phyloP scores from a whole-genome alignment of 2,113 vertebrate genomes.

The Etia nguti region DNA sequence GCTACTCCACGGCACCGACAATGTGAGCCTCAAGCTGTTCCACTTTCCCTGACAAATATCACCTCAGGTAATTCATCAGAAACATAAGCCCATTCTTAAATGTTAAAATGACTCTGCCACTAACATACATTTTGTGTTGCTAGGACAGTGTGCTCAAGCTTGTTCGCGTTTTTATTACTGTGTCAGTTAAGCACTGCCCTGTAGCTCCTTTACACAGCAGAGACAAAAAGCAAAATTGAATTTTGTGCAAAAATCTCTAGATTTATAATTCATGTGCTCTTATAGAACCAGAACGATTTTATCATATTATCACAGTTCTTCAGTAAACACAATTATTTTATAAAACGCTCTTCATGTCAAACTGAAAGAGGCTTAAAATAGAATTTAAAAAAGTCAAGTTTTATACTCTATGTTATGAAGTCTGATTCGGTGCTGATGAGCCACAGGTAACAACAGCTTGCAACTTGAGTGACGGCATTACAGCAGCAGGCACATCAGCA shows the following conservation, averaged over 20 bases:
- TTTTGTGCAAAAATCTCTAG: background rate
- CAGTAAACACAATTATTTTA: background rate
- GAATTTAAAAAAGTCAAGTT: constrained; percentile 2
- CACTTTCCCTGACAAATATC: constrained; percentile 38
- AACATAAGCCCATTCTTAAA: background rate
- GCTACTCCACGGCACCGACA: constrained; percentile 5
- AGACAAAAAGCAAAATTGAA: background rate
- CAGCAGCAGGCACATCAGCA: constrained; percentile 53
- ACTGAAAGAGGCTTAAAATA: background rate
- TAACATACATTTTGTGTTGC: background rate
- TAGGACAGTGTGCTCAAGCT: background rate
- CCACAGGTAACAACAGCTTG: constrained; percentile 44
- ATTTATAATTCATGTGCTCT: background rate
- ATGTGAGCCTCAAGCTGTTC: constrained; percentile 35
- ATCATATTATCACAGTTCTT: background rate
- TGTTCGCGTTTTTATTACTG: background rate
- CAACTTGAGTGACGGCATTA: constrained; percentile 56
- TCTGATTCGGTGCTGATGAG: constrained; percentile 37
- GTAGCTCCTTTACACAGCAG: background rate
- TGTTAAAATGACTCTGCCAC: background rate
- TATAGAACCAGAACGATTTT: background rate
- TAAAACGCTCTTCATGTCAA: background rate
- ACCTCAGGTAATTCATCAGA: constrained; percentile 21
- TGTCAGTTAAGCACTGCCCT: background rate
- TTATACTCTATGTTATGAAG: background rate